These are phyloP conservation scores for Cephonodes hylas DNA, from an alignment of 2,888 invertebrate genomes.

Conservation along the genomic window DNA sequence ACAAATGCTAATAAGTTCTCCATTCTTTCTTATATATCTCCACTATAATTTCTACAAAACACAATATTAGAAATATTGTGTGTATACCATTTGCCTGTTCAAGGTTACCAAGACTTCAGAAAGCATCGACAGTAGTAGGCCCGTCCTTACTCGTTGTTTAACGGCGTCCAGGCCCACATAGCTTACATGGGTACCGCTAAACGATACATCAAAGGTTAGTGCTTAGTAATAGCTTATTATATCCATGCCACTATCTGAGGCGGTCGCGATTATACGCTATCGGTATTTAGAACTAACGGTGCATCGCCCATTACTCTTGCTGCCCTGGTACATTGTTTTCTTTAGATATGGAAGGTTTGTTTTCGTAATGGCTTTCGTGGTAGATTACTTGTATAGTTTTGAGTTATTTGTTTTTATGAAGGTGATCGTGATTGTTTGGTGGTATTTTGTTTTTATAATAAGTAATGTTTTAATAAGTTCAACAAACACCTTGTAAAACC, in stretches of 20 bases:
- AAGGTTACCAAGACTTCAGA: background rate
- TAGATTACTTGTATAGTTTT: too few species aligned
- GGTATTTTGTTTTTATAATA: too few species aligned
- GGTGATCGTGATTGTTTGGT: too few species aligned
- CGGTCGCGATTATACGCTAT: conserved; percentile 53
- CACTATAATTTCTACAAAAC: too few species aligned
- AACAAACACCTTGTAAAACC: too few species aligned
- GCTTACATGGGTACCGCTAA: conserved; percentile 75
- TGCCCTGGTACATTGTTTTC: conserved; percentile 35
- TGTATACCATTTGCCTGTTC: background rate
- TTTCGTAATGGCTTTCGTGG: background rate
- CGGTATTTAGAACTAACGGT: conserved; percentile 65
- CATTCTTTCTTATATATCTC: too few species aligned
- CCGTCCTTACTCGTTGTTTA: conserved; percentile 56
- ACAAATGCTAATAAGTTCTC: too few species aligned
- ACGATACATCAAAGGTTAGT: conserved; percentile 73
- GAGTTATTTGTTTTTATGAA: background rate
- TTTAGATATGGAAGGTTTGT: background rate
- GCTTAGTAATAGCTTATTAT: conserved; percentile 60
- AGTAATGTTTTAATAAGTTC: too few species aligned
- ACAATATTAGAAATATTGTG: too few species aligned
- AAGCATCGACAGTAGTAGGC: conserved; percentile 15
- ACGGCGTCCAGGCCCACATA: conserved; percentile 71
- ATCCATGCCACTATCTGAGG: conserved; percentile 40
- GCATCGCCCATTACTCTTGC: conserved; percentile 39